Evolutionary conservation across 2,113 vertebrate genomes (phyloP).

Genomic region (Aptenodytes patagonicus): DNA sequence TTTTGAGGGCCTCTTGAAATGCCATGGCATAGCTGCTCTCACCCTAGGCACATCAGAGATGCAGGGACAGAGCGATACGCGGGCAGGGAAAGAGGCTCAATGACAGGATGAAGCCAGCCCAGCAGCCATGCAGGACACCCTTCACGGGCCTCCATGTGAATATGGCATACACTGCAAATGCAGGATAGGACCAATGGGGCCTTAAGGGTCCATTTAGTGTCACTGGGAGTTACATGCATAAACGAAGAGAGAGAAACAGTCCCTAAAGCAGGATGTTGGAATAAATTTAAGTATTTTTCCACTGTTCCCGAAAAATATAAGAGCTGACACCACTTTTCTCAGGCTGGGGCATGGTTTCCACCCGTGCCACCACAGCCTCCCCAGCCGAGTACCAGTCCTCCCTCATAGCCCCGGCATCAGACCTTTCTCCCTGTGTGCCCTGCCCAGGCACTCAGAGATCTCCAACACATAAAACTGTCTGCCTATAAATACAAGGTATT

Average conservation of each 20-base stretch:
- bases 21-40: neutral
- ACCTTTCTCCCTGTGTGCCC: neutral
- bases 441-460: neutral
- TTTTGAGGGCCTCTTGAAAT: slow-evolving; percentile 1
- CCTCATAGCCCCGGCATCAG: accelerated
- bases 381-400: neutral
- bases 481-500: neutral
- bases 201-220: slow-evolving; percentile 6
- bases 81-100: neutral
- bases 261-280: slow-evolving; percentile 25
- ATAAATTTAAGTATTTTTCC: slow-evolving; percentile 36
- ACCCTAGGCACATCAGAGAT: neutral
- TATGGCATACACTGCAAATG: neutral
- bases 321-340: neutral
- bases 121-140: neutral
- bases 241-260: slow-evolving; percentile 32
- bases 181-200: neutral
- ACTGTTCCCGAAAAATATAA: neutral
- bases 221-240: slow-evolving; percentile 44
- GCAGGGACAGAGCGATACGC: neutral
- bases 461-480: neutral
- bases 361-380: accelerated
- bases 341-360: neutral
- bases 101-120: neutral
- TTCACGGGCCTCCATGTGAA: neutral